Evolutionary conservation across 1,140 invertebrate genomes (phyloP).

Genomic region (Temnothorax longispinosus): DNA sequence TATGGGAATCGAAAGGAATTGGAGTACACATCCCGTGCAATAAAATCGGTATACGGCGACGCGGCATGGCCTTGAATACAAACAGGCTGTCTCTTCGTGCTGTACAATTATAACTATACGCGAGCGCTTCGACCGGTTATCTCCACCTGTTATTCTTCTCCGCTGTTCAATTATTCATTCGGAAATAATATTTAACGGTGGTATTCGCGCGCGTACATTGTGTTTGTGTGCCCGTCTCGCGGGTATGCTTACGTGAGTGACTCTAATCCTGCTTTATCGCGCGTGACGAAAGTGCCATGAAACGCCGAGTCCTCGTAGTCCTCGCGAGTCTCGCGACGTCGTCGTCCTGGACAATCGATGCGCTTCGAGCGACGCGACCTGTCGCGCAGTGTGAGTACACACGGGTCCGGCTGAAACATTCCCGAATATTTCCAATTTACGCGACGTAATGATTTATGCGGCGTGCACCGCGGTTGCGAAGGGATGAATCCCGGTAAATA

Average conservation of each 20-base stretch:
- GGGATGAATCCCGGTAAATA: not conserved
- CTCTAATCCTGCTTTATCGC: conserved; percentile 55
- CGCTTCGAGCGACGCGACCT: not conserved
- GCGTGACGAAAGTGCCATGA: conserved; percentile 6
- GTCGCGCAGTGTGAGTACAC: conserved; percentile 19
- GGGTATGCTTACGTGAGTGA: not conserved
- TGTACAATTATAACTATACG: not conserved
- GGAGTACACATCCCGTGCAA: not conserved
- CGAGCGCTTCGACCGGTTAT: conserved; percentile 18
- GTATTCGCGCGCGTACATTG: not conserved
- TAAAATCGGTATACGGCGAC: not conserved
- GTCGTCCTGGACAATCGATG: not conserved
- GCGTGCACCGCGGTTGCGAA: not conserved
- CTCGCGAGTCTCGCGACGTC: not conserved
- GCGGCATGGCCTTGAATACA: not conserved
- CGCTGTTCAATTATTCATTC: conserved; percentile 64
- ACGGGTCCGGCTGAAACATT: not conserved
- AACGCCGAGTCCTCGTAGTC: conserved; percentile 37
- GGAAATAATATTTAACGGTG: conserved; percentile 56
- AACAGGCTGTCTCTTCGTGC: not conserved
- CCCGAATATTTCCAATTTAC: not conserved
- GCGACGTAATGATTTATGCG: not conserved
- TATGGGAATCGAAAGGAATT: not conserved
- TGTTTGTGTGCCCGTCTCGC: not conserved
- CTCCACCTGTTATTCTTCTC: conserved; percentile 51